These are phyloP conservation scores for Diadromus collaris DNA, from an alignment of 2,888 invertebrate genomes.

Conservation along the genomic window DNA sequence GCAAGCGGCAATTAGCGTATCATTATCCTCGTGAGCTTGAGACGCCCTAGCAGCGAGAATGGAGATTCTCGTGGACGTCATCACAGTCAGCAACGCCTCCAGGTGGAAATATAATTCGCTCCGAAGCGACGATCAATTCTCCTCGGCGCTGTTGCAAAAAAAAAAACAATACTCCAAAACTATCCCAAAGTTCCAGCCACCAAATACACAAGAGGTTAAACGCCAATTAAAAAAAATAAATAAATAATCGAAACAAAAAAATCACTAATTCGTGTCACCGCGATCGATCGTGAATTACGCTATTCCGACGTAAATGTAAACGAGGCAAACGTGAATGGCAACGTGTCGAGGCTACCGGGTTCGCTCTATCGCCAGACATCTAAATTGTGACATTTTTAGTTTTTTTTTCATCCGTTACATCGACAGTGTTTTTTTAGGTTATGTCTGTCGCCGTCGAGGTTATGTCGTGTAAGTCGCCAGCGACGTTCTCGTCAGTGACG, in stretches of 20 bases:
- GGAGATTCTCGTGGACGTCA: constrained; percentile 63
- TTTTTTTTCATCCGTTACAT: background rate
- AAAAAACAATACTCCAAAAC: background rate
- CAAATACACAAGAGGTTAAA: background rate
- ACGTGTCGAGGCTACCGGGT: background rate
- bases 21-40: constrained; percentile 77
- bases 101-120: background rate
- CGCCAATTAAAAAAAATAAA: background rate
- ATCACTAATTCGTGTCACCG: background rate
- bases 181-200: background rate
- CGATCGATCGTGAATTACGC: background rate
- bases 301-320: background rate
- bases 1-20: constrained; percentile 79
- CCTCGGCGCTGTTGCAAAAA: background rate
- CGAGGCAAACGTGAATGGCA: background rate
- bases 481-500: background rate
- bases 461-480: background rate
- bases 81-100: constrained; percentile 10
- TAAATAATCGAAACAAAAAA: too few relatives aligned
- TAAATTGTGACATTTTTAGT: background rate
- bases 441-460: background rate
- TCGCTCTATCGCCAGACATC: background rate
- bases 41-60: constrained; percentile 64
- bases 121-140: background rate
- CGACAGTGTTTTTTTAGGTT: background rate